phyloP scores from a whole-genome alignment of 2,113 vertebrate species.

The Raja brachyura region DNA sequence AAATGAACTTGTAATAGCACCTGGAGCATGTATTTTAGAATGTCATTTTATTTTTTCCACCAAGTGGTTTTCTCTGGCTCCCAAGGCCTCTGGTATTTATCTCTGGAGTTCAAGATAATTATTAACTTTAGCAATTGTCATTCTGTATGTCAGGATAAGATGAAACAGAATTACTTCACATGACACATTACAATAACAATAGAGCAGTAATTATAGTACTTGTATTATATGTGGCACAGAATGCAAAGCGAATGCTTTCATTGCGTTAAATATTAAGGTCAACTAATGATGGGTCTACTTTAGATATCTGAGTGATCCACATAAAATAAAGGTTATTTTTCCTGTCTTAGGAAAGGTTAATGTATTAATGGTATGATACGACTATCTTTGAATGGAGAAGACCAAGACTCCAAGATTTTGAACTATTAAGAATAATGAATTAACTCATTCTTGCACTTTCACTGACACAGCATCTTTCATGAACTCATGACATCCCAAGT shows the following conservation, averaged over 20 bases:
- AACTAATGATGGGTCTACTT: neutral
- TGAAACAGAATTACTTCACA: neutral
- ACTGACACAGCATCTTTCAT: too few relatives aligned
- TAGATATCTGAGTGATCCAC: neutral
- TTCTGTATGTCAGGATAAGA: neutral
- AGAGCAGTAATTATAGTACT: neutral
- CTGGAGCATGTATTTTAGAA: neutral
- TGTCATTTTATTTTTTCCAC: constrained; percentile 5
- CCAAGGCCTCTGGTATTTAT: neutral
- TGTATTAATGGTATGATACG: neutral
- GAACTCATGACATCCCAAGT: too few relatives aligned
- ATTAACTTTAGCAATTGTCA: neutral
- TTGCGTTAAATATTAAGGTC: neutral
- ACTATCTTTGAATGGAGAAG: neutral
- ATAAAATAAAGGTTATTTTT: constrained; percentile 10
- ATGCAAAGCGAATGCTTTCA: neutral
- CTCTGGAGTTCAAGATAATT: neutral
- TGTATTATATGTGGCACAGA: neutral
- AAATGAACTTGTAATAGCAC: neutral
- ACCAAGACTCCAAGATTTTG: neutral
- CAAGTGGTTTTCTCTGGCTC: neutral
- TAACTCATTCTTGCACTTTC: too few relatives aligned
- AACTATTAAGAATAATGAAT: neutral
- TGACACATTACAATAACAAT: neutral
- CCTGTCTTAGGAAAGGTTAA: neutral